A percentile compares a stretch with the other conserved stretches of the same genome.
These are phyloP conservation scores for Xanthostigma xanthostigma DNA, from an alignment of 2,888 invertebrate genomes.

Conservation along the genomic window DNA sequence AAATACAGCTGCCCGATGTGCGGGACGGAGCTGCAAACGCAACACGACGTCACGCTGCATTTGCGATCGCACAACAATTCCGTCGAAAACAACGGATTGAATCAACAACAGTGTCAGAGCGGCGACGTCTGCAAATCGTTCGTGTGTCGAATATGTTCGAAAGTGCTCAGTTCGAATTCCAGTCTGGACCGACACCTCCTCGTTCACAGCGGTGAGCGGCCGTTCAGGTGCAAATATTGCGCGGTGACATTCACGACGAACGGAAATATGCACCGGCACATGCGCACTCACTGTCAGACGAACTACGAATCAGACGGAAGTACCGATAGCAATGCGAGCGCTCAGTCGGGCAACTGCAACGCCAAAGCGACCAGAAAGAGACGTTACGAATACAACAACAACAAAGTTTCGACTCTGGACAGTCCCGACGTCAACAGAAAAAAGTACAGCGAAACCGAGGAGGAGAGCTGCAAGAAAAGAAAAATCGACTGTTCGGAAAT, in stretches of 20 bases:
- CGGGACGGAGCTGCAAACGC: conserved; percentile 40
- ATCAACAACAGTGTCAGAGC: conserved; percentile 9
- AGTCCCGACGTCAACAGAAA: too few species aligned
- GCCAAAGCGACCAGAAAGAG: conserved; percentile 17
- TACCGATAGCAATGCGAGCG: conserved; percentile 31
- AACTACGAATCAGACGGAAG: conserved; percentile 45
- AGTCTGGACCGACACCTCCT: conserved; percentile 66
- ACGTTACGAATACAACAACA: conserved; percentile 28
- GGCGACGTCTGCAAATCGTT: conserved; percentile 32
- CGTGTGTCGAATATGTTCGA: conserved; percentile 49
- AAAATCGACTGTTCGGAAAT: too few species aligned
- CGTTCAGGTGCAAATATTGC: conserved; percentile 65
- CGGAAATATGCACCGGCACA: conserved; percentile 73
- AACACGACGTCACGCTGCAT: conserved; percentile 54
- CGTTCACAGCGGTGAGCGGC: conserved; percentile 69
- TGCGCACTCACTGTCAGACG: conserved; percentile 49
- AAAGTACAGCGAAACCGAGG: background rate
- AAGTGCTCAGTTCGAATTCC: conserved; percentile 61
- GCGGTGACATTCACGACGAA: conserved; percentile 71
- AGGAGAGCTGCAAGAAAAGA: background rate
- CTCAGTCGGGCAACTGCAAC: conserved; percentile 11
- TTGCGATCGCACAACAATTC: conserved; percentile 48
- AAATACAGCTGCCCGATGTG: conserved; percentile 50
- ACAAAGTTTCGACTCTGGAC: conserved; percentile 19
- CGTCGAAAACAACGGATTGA: conserved; percentile 26